Evolutionary conservation across 30 jellyfish, hydroid and myxozoan species (phyloP).

Genomic region (Clytia hemisphaerica): DNA sequence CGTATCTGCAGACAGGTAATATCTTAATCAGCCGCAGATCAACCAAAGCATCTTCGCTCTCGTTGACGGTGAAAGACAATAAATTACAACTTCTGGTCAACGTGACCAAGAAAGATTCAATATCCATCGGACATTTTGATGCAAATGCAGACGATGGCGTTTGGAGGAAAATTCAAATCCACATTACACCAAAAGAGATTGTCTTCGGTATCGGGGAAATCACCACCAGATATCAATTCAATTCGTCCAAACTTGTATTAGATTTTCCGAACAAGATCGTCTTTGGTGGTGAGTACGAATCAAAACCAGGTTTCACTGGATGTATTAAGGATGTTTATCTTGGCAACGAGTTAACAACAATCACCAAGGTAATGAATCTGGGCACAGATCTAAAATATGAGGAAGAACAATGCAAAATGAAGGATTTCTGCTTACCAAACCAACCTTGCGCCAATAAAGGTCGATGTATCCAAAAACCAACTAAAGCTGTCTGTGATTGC

Average conservation of each 20-base stretch:
- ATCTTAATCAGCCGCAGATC: not conserved
- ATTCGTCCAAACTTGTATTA: not conserved
- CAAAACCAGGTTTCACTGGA: slow-evolving; percentile 5
- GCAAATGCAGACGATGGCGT: slow-evolving; percentile 26
- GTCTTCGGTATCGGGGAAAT: not conserved
- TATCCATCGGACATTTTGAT: not conserved
- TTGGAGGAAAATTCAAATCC: slow-evolving; percentile 24
- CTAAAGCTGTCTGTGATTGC: slow-evolving; percentile 3
- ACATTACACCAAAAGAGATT: not conserved
- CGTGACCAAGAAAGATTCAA: not conserved
- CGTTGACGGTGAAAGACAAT: too few relatives aligned
- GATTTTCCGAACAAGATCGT: slow-evolving; percentile 11
- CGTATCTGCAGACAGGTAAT: slow-evolving; percentile 22
- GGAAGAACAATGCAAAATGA: slow-evolving; percentile 7
- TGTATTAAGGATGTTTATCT: slow-evolving; percentile 15
- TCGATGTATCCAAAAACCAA: slow-evolving; percentile 9
- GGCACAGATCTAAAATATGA: not conserved
- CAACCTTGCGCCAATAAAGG: slow-evolving; percentile 33
- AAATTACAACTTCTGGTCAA: slow-evolving; percentile 8
- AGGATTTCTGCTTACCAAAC: slow-evolving; percentile 32
- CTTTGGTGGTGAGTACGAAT: slow-evolving; percentile 5
- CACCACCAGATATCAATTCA: not conserved
- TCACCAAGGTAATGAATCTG: not conserved
- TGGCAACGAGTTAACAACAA: not conserved
- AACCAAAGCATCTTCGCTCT: not conserved